Evolutionary conservation across 2,888 invertebrate species (phyloP), one percentile per base, ranked within the genome.

Genomic region (Drosophila rubida): DNA sequence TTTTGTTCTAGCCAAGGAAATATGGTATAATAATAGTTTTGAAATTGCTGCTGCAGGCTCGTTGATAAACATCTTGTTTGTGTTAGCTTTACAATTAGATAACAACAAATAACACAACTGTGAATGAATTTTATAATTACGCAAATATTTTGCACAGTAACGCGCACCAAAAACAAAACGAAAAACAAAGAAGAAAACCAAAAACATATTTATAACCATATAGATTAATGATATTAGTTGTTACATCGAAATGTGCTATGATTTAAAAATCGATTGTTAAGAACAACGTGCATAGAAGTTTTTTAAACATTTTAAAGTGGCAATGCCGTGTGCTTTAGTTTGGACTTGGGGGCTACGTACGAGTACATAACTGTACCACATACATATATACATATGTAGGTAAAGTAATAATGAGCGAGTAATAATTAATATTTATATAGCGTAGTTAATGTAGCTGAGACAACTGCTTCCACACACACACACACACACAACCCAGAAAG

Each of bases 91-190:
- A 37, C 54, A 39, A 32, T 51, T 55, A 50, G 32, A 48, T 27
- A 50, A 63, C 30, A 35, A 39, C 55, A 35, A 6, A 42, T 8
- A 46, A 55, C 46, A 62, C 16, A 80, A 68, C 81, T 84, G 84
- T 84, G 81, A 84, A 81, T 65, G 53, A 74, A 81, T 84, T 84
- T 81, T 79, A 66, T 81, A 84, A 70, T 69, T 70, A 66, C 69
- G 82, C 75, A 82, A 82, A 78, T 85, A 78, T 82, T 86, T 83
- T 86, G 86, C 84, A 84, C 81, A 69, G 66, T 83, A 86, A 78
- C 67, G 68, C 79, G 79, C 81, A 86, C 86, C 66, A 83, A 73
- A 50, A 27, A n/a, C n/a, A n/a, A n/a, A n/a, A n/a, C n/a, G n/a
- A 25, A 5, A 25, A 30, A 30, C 3, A 2, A 19, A 39, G 2